Conservation (phyloP, 92 coral and sea anemone species). For the Epizoanthus ramosus region DNA sequence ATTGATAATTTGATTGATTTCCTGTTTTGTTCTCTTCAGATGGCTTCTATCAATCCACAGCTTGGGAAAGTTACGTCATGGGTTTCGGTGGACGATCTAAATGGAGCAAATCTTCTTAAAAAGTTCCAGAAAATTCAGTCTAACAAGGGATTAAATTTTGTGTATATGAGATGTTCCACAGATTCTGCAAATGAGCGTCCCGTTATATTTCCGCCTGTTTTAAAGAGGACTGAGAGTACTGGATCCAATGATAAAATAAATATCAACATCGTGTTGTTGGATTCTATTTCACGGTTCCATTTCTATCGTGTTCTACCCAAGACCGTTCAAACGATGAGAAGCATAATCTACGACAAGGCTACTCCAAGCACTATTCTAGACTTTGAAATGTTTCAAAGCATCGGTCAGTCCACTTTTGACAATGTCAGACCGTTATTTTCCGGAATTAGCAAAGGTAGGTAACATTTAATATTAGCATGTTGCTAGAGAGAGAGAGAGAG, state of each 20-base stretch:
- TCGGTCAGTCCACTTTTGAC: conserved; percentile 65
- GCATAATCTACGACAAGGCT: conserved; percentile 52
- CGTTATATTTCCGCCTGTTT: conserved; percentile 47
- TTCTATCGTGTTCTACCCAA: conserved; percentile 63
- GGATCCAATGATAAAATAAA: conserved; percentile 37
- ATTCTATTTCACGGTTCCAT: conserved; percentile 67
- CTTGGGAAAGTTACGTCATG: conserved; percentile 29
- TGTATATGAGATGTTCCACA: conserved; percentile 41
- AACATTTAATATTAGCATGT: too few species aligned
- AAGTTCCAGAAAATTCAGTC: conserved; percentile 4
- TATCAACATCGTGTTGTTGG: conserved; percentile 56
- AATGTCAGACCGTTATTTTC: conserved; percentile 65
- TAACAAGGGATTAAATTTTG: conserved; percentile 36
- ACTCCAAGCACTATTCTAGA: conserved; percentile 63
- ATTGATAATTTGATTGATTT: not conserved
- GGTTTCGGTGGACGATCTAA: conserved; percentile 1
- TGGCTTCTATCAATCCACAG: conserved; percentile 28
- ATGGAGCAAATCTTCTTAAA: not conserved
- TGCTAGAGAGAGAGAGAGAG: too few species aligned
- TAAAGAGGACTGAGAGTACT: not conserved
- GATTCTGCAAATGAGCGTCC: conserved; percentile 32
- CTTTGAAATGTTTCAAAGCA: conserved; percentile 65
- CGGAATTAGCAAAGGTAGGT: conserved; percentile 57
- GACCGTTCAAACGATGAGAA: conserved; percentile 56
- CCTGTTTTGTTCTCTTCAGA: not conserved